Percentiles rank a stretch among this genome's conserved stretches.
Conservation (phyloP, 2,888 invertebrate species). For the Lomographa bimaculata region DNA sequence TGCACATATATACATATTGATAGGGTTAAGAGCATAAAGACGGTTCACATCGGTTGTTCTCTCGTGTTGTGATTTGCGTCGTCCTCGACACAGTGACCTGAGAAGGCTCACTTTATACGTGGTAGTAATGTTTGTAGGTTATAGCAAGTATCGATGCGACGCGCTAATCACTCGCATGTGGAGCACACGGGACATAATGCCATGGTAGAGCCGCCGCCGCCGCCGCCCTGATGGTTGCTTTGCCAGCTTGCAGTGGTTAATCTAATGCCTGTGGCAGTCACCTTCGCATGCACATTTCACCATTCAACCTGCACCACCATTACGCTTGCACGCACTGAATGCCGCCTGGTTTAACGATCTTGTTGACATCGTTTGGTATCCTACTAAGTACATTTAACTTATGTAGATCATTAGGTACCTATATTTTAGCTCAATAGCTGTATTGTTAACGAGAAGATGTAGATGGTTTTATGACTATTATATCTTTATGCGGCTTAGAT, state of each 20-base stretch:
- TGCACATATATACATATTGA: too few relatives aligned
- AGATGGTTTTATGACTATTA: too few relatives aligned
- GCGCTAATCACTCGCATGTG: slow-evolving; percentile 45
- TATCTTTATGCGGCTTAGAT: too few relatives aligned
- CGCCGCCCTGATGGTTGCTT: slow-evolving; percentile 38
- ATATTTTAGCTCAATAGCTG: slow-evolving; percentile 4
- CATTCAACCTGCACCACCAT: slow-evolving; percentile 41
- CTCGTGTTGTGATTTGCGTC: too few relatives aligned
- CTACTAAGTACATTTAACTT: too few relatives aligned
- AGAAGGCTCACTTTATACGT: too few relatives aligned
- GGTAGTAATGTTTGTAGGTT: slow-evolving; percentile 20
- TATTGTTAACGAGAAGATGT: too few relatives aligned
- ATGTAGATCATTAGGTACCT: slow-evolving; percentile 18
- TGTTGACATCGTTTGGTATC: slow-evolving; percentile 43
- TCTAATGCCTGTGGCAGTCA: slow-evolving; percentile 47
- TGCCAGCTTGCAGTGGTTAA: slow-evolving; percentile 39
- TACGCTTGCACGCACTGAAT: slow-evolving; percentile 51
- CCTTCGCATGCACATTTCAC: slow-evolving; percentile 46
- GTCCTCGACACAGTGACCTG: too few relatives aligned
- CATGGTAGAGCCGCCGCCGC: slow-evolving; percentile 29
- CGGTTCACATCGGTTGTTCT: too few relatives aligned
- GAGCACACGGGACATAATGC: slow-evolving; percentile 73
- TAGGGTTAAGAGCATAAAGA: too few relatives aligned
- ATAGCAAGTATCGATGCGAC: slow-evolving; percentile 27
- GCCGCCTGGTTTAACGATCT: slow-evolving; percentile 38